Evolutionary conservation across 2,888 invertebrate species (phyloP), one percentile per base, ranked within the genome.

Genomic region (Heliconius sara): DNA sequence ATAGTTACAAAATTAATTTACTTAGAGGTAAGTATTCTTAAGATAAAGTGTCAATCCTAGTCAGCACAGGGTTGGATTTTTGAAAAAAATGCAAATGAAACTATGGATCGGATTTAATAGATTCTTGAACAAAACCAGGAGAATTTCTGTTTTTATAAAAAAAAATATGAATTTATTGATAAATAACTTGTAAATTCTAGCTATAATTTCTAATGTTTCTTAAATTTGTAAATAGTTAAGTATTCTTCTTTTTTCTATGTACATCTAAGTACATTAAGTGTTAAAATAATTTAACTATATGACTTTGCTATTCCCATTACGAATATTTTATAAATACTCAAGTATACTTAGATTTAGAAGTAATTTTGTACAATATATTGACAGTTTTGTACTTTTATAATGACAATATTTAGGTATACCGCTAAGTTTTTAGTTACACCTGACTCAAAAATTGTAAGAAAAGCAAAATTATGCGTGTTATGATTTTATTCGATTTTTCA

Each of bases 11-110:
- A 80, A 78, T 80, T 65, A 67, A 67, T 67, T 74, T 57, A 39
- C 72, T 81, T 85, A 85, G 86, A 84, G 80, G 86, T 88, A 90
- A 91, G 88, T 79, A 52, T 77, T 70, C 67, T 22, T 81, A 81
- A 79, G 81, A 63, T 81, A 81, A 81, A 60, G 91, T 91, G 90
- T 91, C 95, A 93, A 93, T 94, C 95, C 95, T 95, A 95, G 95
- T 95, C 95, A 94, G 87, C 87, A 91, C 92, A 93, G 94, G 95
- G 94, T 94, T 95, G 94, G 92, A 90, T 34, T 65, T 52, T 30
- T 9, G 57, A 76, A 79, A 52, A 52, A 30, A 60, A 30, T 77
- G 52, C 27, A 39, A 47, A 52, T 30, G 30, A 68, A 68, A 68
- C 68, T 68, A 68, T 68, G 68, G 68, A 71, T 72, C 72, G 57